Evolutionary conservation across 2,113 vertebrate genomes (phyloP), one percentile per base, ranked within the genome.

Genomic region (Scatophagus argus): DNA sequence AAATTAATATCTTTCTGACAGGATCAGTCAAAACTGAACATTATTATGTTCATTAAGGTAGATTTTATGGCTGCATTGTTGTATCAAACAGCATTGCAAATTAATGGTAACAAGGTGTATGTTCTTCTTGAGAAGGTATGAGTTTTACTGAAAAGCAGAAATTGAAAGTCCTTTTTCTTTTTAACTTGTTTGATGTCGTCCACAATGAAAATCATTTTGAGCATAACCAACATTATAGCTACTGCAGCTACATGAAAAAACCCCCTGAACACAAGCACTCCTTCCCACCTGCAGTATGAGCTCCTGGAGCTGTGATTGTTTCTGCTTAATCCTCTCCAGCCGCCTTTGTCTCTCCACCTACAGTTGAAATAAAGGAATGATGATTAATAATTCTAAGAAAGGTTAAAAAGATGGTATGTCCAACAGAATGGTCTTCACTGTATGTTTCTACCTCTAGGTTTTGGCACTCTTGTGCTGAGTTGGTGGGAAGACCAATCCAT

Each of bases 401-500:
- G 0, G 10, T 21, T 7, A 43, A 10, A 39, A 2, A n/a, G 6
- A 49, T 29, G 10, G 34, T 2, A 34, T 21, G 6, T 1, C 5
- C 0, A 14, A 29, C 4, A 56, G 5, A 46, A 14, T 0, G 0
- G 25, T 41, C 31, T 55, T 56, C 25, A 4, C 0, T 23, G 10
- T n/a, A 11, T 21, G 17, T 36, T 46, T 58, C 12, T 77, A 98
- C 98, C 97, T 99, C 97, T 58, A 99, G 92, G 88, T 98, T 99
- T 94, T 99, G 97, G 92, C 98, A 99, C 92, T 99, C 98, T 94
- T 99, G 98, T 79, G 98, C 98, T 0, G 98, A 99, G 95, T 99
- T 99, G 86, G 98, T 99, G 87, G 98, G 98, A 80, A 99, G 94
- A 51, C 98, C 98, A 17, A 99, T 99, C 98, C 98, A 99, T 78